Base-by-base conservation (phyloP, 2,797 vertebrate species). In the Gallinago stenura region DNA sequence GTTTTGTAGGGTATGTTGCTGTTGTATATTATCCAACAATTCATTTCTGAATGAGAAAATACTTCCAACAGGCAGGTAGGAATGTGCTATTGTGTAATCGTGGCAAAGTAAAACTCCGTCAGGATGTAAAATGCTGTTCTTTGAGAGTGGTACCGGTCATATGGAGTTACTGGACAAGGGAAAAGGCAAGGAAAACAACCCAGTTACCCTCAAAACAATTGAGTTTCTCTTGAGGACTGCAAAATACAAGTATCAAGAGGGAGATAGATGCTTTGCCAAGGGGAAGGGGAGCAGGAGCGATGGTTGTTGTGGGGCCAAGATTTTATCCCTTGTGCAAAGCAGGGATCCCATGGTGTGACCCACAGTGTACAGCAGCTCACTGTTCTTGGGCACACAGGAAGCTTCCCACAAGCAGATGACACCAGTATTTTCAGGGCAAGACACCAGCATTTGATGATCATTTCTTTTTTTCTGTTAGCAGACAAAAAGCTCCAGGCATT, bases 41-140 rank as follows among this genome's bases (percentile, higher is more conserved):
- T 90, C 9, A 57, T 53, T 87, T 84, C 66, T 93, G 85, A 94
- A 60, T 45, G 41, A 86, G 70, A 83, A 94, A 96, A 90, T 39
- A 9, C n/a, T 72, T 89, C 64, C 56, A 94, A 37, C 53, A 66
- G 78, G 48, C 14, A 79, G 66, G 81, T 82, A 60, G 75, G 58
- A 91, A 76, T 61, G 81, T 75, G 53, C 18, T 71, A 6, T 85
- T 87, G 31, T 78, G n/a, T 70, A 84, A 60, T 43, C 48, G 51
- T 3, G n/a, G 45, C 39, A 89, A 51, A 88, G 43, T 45, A 92
- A 66, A 89, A 51, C 13, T 66, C 71, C 48, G 25, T 33, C 43
- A n/a, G 33, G 31, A 43, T 30, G 33, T 75, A 50, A 73, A 84
- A 6, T 11, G 61, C 35, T 70, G 25, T 37, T 79, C 50, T 82